Evolutionary conservation across 2,113 vertebrate genomes (phyloP).

Genomic region (Pithys albifrons): DNA sequence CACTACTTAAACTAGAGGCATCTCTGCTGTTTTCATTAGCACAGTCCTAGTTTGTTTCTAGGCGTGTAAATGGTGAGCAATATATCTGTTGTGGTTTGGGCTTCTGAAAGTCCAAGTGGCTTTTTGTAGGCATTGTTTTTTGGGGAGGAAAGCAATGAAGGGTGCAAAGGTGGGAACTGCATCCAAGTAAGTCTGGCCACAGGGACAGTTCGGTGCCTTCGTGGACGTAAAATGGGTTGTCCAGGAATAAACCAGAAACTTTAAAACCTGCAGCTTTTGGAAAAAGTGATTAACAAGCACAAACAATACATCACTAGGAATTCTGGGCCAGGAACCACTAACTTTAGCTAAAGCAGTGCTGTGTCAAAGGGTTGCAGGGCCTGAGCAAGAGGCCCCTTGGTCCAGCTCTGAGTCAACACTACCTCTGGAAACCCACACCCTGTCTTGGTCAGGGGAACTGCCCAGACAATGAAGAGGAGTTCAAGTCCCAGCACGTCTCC

Average conservation of each 20-base stretch:
- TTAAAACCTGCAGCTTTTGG: neutral
- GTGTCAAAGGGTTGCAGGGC: neutral
- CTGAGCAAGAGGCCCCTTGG: neutral
- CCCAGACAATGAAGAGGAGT: neutral
- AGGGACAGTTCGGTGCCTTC: neutral
- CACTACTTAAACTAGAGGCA: neutral
- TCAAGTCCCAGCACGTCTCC: neutral
- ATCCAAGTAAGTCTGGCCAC: neutral
- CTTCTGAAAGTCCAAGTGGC: neutral
- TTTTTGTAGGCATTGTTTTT: neutral
- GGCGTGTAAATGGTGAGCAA: neutral
- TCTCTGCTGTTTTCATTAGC: neutral
- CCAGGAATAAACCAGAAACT: neutral
- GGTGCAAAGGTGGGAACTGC: neutral
- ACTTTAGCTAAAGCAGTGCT: neutral
- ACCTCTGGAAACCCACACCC: neutral
- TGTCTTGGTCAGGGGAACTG: neutral
- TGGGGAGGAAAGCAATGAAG: neutral
- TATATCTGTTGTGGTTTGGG: neutral
- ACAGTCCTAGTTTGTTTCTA: neutral
- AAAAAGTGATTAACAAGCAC: neutral
- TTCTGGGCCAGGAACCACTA: neutral
- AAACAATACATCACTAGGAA: neutral
- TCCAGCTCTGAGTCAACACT: neutral
- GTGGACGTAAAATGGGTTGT: rapidly evolving